phyloP scores from a whole-genome alignment of 2,888 invertebrate species.

The Agrypnus murinus region DNA sequence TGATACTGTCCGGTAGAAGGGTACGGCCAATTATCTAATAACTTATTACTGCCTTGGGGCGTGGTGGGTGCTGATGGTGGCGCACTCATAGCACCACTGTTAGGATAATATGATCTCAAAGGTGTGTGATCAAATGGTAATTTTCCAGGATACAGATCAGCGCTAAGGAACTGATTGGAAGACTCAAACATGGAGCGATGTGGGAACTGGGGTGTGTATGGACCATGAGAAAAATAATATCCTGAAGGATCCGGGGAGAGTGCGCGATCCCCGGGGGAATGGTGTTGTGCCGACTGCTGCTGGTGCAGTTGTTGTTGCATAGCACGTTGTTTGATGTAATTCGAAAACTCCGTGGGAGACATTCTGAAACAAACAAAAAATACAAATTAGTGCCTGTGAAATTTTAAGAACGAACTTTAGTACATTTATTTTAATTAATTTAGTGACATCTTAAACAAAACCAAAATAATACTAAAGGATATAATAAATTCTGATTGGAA shows the following conservation, averaged over 20 bases:
- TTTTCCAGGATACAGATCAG: slow-evolving; percentile 70
- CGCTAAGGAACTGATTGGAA: slow-evolving; percentile 72
- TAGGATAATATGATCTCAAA: slow-evolving; percentile 71
- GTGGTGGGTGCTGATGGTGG: slow-evolving; percentile 70
- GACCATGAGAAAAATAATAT: slow-evolving; percentile 76
- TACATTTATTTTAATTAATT: no score
- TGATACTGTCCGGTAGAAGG: slow-evolving; percentile 83
- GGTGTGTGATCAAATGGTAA: slow-evolving; percentile 72
- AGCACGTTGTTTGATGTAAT: slow-evolving; percentile 96
- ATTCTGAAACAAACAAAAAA: no score
- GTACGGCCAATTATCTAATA: slow-evolving; percentile 71
- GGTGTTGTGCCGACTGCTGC: slow-evolving; percentile 72
- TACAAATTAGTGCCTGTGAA: no score
- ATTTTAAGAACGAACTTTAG: no score
- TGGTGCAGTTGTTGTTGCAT: slow-evolving; percentile 86
- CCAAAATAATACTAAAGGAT: no score
- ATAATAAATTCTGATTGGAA: no score
- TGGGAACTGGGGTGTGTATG: slow-evolving; percentile 73
- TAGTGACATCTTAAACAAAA: no score
- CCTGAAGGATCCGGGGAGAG: slow-evolving; percentile 77
- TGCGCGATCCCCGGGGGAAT: slow-evolving; percentile 76
- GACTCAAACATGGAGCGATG: slow-evolving; percentile 75
- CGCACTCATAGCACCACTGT: slow-evolving; percentile 65
- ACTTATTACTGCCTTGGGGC: slow-evolving; percentile 70
- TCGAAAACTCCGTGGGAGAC: slow-evolving; percentile 98